Conservation (phyloP, 1,140 invertebrate species). For the Microplitis mediator region DNA sequence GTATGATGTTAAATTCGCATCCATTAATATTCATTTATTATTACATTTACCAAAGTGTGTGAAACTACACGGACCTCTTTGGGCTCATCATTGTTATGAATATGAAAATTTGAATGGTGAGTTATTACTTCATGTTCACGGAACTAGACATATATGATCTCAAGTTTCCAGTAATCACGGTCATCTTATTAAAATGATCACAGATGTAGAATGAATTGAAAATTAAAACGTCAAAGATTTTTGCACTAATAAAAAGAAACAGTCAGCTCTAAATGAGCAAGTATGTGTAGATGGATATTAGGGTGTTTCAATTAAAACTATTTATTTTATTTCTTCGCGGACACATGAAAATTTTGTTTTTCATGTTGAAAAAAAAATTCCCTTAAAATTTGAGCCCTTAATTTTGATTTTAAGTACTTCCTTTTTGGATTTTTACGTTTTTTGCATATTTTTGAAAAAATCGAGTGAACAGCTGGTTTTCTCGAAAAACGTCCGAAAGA, state of each 20-base stretch:
- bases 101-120: conserved; percentile 31
- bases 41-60: conserved; percentile 34
- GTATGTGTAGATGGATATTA: too few species aligned
- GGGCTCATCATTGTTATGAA: conserved; percentile 29
- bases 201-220: not conserved
- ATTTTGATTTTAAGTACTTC: too few species aligned
- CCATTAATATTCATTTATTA: conserved; percentile 28
- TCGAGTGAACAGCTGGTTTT: too few species aligned
- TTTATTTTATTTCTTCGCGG: too few species aligned
- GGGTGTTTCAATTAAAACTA: too few species aligned
- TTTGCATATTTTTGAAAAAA: too few species aligned
- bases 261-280: not conserved
- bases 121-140: not conserved
- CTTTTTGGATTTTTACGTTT: too few species aligned
- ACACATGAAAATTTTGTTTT: too few species aligned
- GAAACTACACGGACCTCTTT: conserved; percentile 34
- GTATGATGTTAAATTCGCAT: conserved; percentile 16
- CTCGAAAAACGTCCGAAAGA: too few species aligned
- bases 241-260: conserved; percentile 14
- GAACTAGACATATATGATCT: conserved; percentile 4
- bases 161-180: not conserved
- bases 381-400: too few species aligned
- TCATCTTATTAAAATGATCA: conserved; percentile 8
- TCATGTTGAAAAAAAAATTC: too few species aligned
- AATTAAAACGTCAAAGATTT: not conserved